Evolutionary conservation across 1,140 invertebrate species (phyloP).

Genomic region (Apis mellifera): DNA sequence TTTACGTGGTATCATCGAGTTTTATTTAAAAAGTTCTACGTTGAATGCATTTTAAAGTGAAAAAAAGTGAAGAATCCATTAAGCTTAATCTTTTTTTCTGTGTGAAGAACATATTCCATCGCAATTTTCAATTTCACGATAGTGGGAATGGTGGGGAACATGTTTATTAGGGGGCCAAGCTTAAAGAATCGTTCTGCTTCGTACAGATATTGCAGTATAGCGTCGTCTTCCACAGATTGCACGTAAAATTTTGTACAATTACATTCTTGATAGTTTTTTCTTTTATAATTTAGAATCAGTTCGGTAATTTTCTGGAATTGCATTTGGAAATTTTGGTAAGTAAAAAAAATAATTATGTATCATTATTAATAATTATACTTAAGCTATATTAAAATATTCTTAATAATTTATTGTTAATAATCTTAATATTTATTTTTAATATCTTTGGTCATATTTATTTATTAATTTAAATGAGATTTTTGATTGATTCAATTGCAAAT

Average conservation of each 20-base stretch:
- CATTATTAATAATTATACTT: no score
- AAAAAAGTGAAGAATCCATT: neutral
- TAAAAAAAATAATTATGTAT: neutral
- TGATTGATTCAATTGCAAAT: no score
- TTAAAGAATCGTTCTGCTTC: slow-evolving; percentile 29
- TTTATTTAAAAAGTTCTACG: neutral
- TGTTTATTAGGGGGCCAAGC: neutral
- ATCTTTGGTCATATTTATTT: no score
- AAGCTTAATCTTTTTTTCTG: neutral
- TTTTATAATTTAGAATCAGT: neutral
- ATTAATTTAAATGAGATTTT: neutral
- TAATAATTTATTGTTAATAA: neutral
- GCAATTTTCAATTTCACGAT: neutral
- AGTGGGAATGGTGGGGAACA: slow-evolving; percentile 58
- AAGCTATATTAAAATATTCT: neutral
- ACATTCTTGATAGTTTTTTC: neutral
- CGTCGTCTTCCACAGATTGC: neutral
- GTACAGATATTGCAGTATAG: slow-evolving; percentile 29
- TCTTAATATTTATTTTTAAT: neutral
- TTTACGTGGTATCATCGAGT: neutral
- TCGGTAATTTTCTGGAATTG: neutral
- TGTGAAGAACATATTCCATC: neutral
- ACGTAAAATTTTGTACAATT: neutral
- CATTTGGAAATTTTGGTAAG: neutral
- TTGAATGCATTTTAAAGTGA: neutral